phyloP scores from a whole-genome alignment of 2,113 vertebrate genomes.

The Sphaerodactylus townsendi region DNA sequence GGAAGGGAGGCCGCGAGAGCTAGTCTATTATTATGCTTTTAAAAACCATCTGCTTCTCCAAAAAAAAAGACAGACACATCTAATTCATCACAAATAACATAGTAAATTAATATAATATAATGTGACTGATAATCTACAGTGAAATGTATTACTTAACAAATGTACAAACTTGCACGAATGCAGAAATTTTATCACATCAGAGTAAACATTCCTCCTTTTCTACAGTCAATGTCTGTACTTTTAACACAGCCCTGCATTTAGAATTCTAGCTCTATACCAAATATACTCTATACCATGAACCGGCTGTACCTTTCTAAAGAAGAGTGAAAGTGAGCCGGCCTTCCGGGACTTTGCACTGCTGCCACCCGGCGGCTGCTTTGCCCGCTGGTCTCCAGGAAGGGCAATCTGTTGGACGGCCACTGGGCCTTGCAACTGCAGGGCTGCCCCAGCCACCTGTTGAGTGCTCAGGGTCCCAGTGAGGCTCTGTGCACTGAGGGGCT shows the following conservation, averaged over 20 bases:
- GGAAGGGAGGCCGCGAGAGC: not conserved
- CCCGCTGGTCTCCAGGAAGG: slow-evolving; percentile 68
- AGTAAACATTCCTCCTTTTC: not conserved
- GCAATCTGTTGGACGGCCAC: slow-evolving; percentile 68
- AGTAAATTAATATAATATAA: not conserved
- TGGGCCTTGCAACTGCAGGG: slow-evolving; percentile 73
- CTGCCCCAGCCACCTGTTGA: slow-evolving; percentile 67
- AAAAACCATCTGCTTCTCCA: accelerated
- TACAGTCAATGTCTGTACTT: too few species aligned
- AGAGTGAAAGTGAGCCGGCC: slow-evolving; percentile 74
- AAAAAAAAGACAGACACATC: not conserved
- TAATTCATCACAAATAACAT: not conserved
- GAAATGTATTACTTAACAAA: not conserved
- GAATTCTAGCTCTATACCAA: not conserved
- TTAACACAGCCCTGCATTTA: not conserved
- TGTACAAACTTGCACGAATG: not conserved
- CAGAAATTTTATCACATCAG: not conserved
- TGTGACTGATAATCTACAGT: too few species aligned
- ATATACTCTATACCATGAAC: not conserved
- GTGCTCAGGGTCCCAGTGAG: slow-evolving; percentile 70
- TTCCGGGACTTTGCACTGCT: slow-evolving; percentile 45
- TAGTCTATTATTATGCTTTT: not conserved
- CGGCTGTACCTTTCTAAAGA: slow-evolving; percentile 79
- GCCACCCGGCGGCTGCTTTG: slow-evolving; percentile 20
- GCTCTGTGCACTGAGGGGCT: slow-evolving; percentile 77